Evolutionary conservation across 1,140 invertebrate genomes (phyloP), one percentile per base, ranked within the genome.

Genomic region (Scaptomyza graminum): DNA sequence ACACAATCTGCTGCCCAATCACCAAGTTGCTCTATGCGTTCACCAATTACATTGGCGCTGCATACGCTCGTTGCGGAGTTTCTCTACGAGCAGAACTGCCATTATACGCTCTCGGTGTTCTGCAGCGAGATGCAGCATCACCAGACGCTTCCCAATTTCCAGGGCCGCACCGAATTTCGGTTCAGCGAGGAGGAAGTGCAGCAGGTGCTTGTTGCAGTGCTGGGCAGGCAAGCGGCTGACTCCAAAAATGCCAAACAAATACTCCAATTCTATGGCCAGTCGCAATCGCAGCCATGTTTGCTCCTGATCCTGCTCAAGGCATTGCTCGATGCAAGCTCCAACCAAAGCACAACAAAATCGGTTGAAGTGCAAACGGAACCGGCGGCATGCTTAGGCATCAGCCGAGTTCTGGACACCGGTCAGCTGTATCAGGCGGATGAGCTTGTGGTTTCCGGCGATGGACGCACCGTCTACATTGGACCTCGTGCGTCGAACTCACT

Each of bases 51-150:
- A 16, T 44, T 90, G 67, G 74, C 74, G 0, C 28, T 92, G 47
- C 80, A 90, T 56, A 90, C 84, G 1, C 64, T 92, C 13, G 90
- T 91, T 15, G 90, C 90, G 0, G 91, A 92, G 56, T 91, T 91
- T 44, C 67, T 92, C 11, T 79, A 88, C 62, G 83, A 77, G 25
- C 81, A 91, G 44, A 90, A 91, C 51, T 91, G 81, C 31, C 91
- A 88, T 51, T 90, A 88, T 37, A 75, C 88, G 5, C 51, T 91
- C 2, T 90, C 91, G 3, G 90, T 91, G 9, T 91, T 79, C 70
- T 82, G 85, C 67, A 90, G 75, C 18, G 91, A 92, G 52, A 70
- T 82, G 9, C 90, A 90, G 3, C 81, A 82, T 16, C 79, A 74
- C 3, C 76, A 90, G 5, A 57, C 65, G 0, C n/a, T 91, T 50